phyloP scores from a whole-genome alignment of 1,140 invertebrate genomes.

The Meloidogyne floridensis region DNA sequence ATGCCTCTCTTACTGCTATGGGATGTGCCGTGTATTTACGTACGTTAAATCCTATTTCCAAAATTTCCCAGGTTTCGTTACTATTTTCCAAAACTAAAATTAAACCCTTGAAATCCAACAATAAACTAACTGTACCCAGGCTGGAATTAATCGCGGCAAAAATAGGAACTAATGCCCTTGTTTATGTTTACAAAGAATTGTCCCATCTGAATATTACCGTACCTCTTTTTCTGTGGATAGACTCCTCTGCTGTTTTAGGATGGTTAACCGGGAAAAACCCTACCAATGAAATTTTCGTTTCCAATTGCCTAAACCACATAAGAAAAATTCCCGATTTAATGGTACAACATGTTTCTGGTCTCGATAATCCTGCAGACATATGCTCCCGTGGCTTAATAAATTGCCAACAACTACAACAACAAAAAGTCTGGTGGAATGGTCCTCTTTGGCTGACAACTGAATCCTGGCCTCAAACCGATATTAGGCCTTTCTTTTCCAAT shows the following conservation, averaged over 20 bases:
- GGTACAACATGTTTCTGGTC: neutral
- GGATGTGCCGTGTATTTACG: neutral
- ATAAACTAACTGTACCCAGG: neutral
- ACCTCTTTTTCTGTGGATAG: neutral
- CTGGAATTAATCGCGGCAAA: conserved; percentile 5
- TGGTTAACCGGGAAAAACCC: neutral
- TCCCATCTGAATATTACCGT: neutral
- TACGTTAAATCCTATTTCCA: neutral
- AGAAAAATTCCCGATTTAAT: neutral
- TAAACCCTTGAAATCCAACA: neutral
- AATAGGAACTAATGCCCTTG: neutral
- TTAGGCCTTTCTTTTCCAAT: neutral
- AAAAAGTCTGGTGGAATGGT: neutral
- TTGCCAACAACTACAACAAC: neutral
- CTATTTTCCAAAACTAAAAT: conserved; percentile 1
- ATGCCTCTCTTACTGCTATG: neutral
- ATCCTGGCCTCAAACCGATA: neutral
- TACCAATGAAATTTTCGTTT: neutral
- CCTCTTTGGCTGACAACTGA: neutral
- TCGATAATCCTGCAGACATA: neutral
- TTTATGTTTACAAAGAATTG: neutral
- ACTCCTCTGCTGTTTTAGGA: neutral
- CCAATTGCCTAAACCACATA: neutral
- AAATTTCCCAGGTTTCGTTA: neutral
- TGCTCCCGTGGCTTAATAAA: neutral